A percentile compares a stretch with the other conserved stretches of the same genome.
phyloP scores from a whole-genome alignment of 92 coral and sea anemone species.

The Palythoa grandis region DNA sequence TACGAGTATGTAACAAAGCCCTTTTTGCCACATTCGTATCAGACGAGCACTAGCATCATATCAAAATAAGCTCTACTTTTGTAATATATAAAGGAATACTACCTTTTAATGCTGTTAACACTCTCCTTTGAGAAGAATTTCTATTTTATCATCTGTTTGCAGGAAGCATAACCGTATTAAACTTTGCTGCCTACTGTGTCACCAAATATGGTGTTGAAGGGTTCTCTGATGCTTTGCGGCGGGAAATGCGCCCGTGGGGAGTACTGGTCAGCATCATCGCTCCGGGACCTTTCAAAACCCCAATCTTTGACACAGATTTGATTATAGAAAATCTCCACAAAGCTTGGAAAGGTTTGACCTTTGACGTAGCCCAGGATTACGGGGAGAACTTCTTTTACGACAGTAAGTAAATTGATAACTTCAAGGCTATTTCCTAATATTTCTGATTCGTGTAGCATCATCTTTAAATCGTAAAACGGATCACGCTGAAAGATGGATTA shows the following conservation, averaged over 20 bases:
- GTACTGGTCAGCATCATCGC: constrained; percentile 52
- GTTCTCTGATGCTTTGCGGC: constrained; percentile 56
- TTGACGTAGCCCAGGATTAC: constrained; percentile 47
- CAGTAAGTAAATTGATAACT: constrained; percentile 29
- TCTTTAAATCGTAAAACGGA: no score
- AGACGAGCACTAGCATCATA: no score
- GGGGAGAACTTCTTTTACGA: constrained; percentile 54
- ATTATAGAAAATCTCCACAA: constrained; percentile 23
- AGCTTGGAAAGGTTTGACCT: constrained; percentile 45
- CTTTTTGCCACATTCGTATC: no score
- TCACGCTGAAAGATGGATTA: no score
- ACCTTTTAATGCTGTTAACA: no score
- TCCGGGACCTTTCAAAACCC: constrained; percentile 58
- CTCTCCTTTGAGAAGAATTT: no score
- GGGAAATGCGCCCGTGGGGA: constrained; percentile 57
- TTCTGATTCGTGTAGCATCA: no score
- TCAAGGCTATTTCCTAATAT: no score
- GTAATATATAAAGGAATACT: no score
- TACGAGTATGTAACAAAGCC: no score
- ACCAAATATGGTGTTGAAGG: constrained; percentile 61
- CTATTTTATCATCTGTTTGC: not conserved
- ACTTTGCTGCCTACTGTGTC: constrained; percentile 54
- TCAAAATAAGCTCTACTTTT: no score
- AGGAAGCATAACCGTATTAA: constrained; percentile 57
- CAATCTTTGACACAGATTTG: constrained; percentile 27